Evolutionary conservation across 2,113 vertebrate species (phyloP).

Genomic region (Nibea albiflora): DNA sequence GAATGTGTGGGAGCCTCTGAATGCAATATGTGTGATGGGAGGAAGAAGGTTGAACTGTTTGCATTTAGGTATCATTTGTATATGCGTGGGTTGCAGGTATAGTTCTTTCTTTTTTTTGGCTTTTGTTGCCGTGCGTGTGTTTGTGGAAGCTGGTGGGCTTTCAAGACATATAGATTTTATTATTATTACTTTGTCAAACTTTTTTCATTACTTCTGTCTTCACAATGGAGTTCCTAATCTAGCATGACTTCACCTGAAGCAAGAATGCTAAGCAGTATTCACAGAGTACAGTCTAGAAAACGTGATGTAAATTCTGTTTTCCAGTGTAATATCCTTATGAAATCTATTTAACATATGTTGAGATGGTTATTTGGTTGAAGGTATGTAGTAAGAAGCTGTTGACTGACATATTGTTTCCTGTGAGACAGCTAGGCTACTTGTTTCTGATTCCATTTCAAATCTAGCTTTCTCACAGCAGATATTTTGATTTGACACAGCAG

Average conservation of each 20-base stretch:
- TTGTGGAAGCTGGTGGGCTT: conserved; percentile 9
- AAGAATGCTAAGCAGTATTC: background rate
- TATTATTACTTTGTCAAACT: conserved; percentile 44
- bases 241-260: background rate
- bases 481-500: background rate
- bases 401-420: background rate
- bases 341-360: background rate
- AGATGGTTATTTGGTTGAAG: background rate
- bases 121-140: background rate
- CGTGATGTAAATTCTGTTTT: background rate
- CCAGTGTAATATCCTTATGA: background rate
- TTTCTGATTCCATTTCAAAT: background rate
- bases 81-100: conserved; percentile 36
- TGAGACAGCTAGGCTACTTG: background rate
- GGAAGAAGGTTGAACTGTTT: conserved; percentile 26
- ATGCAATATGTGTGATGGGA: conserved; percentile 59
- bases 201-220: conserved; percentile 27
- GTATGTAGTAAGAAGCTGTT: background rate
- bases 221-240: background rate
- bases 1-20: conserved; percentile 66
- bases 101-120: background rate
- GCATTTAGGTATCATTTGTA: conserved; percentile 40
- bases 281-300: background rate
- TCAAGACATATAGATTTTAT: conserved; percentile 8
- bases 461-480: background rate